Evolutionary conservation across 1,140 invertebrate genomes (phyloP), one percentile per base, ranked within the genome.

Genomic region (Drosophila saltans): DNA sequence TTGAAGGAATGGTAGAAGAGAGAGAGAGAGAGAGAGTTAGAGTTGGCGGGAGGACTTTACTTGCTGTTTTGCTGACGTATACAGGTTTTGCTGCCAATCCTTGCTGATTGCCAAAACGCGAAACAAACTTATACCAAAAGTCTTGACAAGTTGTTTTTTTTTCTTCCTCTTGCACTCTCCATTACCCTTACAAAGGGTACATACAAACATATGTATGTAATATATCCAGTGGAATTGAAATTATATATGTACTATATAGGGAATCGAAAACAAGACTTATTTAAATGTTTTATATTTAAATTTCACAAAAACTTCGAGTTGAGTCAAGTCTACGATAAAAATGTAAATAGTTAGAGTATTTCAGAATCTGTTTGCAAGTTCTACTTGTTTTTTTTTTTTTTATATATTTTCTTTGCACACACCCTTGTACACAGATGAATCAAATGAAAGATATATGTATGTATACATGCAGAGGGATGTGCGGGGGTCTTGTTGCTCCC

Each of bases 401-500:
- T 30, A 3, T 2, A 30, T 30, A 30, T 30, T 30, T 30, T 30
- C 28, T 30, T 30, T 30, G 28, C 28, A 45, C 4, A 45, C 4
- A 16, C n/a, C 3, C 28, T 30, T 30, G 41, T n/a, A n/a, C 11
- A 43, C 11, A 43, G 41, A 16, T 45, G 16, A 21, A 24, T 7
- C 16, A 1, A 21, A 16, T 7, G 21, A 24, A 24, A 8, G 45
- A 16, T 30, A 48, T 48, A 48, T 39, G 7, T 2, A 30, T 30
- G 36, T 39, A 39, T 48, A 48, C 1, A 3, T 9, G 40, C 8
- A 41, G 8, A 8, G 36, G 6, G 3, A 21, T 16, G 16, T 16
- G 16, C 16, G 16, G 16, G 11, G 45, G 81, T 73, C 88, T 88
- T 83, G 83, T 88, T 83, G 80, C 74, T 88, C 83, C 83, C 84